Evolutionary conservation across 2,797 vertebrate species (phyloP), one percentile per base, ranked within the genome.

Genomic region (Rhabdomys pumilio): DNA sequence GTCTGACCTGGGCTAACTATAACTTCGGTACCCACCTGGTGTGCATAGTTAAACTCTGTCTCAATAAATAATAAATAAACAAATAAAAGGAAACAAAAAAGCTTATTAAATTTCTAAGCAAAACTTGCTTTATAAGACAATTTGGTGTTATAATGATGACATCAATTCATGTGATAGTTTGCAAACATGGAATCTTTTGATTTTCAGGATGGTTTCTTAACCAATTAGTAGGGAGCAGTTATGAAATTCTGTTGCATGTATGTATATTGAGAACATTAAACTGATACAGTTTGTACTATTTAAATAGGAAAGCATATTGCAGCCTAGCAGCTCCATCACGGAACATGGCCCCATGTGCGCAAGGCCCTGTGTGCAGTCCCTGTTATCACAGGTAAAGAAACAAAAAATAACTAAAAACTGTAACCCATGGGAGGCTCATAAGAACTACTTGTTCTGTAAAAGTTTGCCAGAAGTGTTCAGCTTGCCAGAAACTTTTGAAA

Each of bases 121-220:
- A 55, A 11, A 12, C 47, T 91, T 95, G 94, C 85, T n/a, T 97
- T 63, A 63, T 97, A 79, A 96, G 83, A 44, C 57, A 97, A 82
- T 98, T 97, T 95, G 31, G 24, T 94, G 88, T 90, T 53, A 95
- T 95, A 50, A 31, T 96, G 41, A 31, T 94, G 29, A 77, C 89
- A 89, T 94, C 97, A 87, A 61, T 86, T 67, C 97, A 75, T n/a
- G 50, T 69, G n/a, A 65, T 96, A 91, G 97, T 96, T 96, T 97
- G 87, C 93, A 17, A 73, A 53, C n/a, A 7, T 9, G 11, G 80
- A 90, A 93, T 97, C 85, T 96, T 85, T 97, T 98, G 95, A 31
- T 34, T 55, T 92, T 80, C 0, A 93, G 72, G 92, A 95, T 94
- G 34, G 44, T n/a, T 47, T 67, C 88, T 87, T 94, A 92, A 67